phyloP scores from a whole-genome alignment of 2,113 vertebrate species.

The Misgurnus anguillicaudatus region DNA sequence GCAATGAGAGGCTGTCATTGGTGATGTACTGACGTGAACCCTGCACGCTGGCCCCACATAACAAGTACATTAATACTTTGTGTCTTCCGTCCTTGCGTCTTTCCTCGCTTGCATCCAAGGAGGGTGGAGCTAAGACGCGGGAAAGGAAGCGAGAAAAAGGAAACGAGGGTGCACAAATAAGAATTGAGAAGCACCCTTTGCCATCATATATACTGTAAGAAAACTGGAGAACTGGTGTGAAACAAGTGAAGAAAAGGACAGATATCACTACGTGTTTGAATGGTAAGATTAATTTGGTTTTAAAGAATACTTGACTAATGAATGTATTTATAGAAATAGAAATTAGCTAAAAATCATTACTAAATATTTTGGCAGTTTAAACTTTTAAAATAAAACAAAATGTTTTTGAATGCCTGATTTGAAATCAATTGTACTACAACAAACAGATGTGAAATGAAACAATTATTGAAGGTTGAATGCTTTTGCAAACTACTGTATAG shows the following conservation, averaged over 20 bases:
- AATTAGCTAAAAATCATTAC: no score
- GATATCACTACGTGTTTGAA: not conserved
- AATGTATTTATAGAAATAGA: no score
- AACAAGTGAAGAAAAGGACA: not conserved
- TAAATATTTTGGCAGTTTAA: no score
- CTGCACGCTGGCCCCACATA: conserved; percentile 71
- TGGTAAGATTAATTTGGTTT: not conserved
- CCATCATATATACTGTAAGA: not conserved
- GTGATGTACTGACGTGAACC: conserved; percentile 63
- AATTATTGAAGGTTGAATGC: not conserved
- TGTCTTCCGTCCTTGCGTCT: no score
- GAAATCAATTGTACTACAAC: not conserved
- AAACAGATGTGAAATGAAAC: not conserved
- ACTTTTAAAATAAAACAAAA: not conserved
- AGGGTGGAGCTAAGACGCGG: no score
- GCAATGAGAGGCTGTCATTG: conserved; percentile 62
- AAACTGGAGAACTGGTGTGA: not conserved
- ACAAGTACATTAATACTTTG: conserved; percentile 69
- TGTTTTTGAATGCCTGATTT: not conserved
- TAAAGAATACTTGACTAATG: not conserved
- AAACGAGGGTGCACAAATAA: not conserved
- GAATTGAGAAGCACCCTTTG: not conserved
- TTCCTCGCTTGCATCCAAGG: no score
- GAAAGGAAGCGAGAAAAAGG: no score
- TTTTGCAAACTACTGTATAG: conserved; percentile 5